Evolutionary conservation across 2,888 invertebrate genomes (phyloP), one percentile per base, ranked within the genome.

Genomic region (Lapara coniferarum): DNA sequence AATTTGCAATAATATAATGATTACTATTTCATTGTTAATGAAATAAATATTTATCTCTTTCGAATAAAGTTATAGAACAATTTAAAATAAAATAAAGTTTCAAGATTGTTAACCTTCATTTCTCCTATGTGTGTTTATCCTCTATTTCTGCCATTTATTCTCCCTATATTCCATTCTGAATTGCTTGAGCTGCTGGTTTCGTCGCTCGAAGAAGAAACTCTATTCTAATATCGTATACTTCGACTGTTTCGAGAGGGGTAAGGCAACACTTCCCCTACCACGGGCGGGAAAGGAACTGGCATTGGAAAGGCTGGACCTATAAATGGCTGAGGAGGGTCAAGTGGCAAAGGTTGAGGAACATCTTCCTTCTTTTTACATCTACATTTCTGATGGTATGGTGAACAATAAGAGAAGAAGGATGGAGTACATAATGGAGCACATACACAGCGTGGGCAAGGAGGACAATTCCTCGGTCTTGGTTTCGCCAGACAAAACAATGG

Each of bases 391-490:
- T 37, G 37, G 37, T 6, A 37, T 37, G 37, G 37, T 37, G 37
- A 37, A 37, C 37, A 37, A 37, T 37, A 37, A 8, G 37, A 37
- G 37, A 37, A 37, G 37, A 37, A 37, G 37, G 37, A 37, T 37
- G 37, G 37, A 37, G 37, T 37, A 69, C 92, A 92, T 0, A 81
- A 78, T 1, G 92, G 91, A 37, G 68, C 67, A 69, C 92, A 92
- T 0, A 84, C 67, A 70, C 92, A 37, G 3, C 3, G 37, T 0
- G 92, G 92, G 59, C 92, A 92, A 0, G 87, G 86, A 0, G 91
- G 92, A 66, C 90, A 90, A 37, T 71, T 76, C 16, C 71, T 74
- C 4, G 79, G 71, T 56, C 78, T 75, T 1, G 75, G 71, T 44
- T 75, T 75, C 4, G 69, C 69, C 63, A 71, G 72, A 66, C 82